Evolutionary conservation across 2,113 vertebrate genomes (phyloP).

Genomic region (Turnix velox): DNA sequence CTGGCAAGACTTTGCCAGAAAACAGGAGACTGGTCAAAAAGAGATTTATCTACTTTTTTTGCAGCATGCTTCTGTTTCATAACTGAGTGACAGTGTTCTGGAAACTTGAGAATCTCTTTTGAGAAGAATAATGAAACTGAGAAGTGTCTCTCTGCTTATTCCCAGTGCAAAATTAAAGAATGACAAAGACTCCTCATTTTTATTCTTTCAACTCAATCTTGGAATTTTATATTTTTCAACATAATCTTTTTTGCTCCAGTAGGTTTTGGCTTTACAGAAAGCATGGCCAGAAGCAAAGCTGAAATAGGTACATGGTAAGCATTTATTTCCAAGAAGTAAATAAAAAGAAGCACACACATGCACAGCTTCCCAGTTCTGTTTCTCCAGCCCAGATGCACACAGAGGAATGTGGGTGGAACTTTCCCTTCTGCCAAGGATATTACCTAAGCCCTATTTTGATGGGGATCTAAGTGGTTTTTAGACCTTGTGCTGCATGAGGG

Average conservation of each 20-base stretch:
- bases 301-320: not conserved
- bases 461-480: slow-evolving; percentile 33
- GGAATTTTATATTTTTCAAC: not conserved
- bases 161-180: not conserved
- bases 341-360: not conserved
- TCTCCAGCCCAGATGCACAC: slow-evolving; percentile 44
- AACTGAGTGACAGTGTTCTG: not conserved
- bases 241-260: not conserved
- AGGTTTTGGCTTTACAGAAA: not conserved
- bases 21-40: not conserved
- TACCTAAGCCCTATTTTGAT: slow-evolving; percentile 53
- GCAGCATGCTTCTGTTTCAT: not conserved
- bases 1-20: not conserved
- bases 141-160: not conserved
- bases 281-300: not conserved
- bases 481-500: not conserved
- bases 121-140: not conserved
- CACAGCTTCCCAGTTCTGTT: not conserved
- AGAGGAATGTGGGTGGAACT: slow-evolving; percentile 64
- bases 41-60: not conserved
- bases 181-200: not conserved
- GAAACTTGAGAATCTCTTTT: not conserved
- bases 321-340: not conserved
- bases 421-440: slow-evolving; percentile 43
- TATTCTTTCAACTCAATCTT: not conserved